phyloP scores from a whole-genome alignment of 2,797 vertebrate species.

The Morus bassanus region DNA sequence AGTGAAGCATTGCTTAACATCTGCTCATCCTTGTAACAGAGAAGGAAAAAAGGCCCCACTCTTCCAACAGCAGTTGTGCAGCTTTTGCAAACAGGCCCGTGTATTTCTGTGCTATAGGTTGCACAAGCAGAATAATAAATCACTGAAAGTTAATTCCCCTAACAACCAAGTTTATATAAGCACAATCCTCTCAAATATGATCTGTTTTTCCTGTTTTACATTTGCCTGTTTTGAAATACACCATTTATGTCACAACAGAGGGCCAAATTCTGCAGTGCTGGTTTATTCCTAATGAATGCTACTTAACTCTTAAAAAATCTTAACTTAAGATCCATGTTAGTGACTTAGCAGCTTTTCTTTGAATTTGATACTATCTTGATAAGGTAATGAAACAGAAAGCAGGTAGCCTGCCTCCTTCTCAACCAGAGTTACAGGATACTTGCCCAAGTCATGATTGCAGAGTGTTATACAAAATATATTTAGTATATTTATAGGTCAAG shows the following conservation, averaged over 20 bases:
- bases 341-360: not conserved
- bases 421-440: not conserved
- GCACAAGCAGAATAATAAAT: conserved; percentile 28
- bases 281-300: not conserved
- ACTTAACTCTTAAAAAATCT: not conserved
- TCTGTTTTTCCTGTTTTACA: not conserved
- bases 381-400: not conserved
- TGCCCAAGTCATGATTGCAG: not conserved
- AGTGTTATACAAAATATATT: not conserved
- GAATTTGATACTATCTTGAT: not conserved
- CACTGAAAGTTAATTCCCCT: not conserved
- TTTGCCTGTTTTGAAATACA: not conserved
- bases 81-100: not conserved
- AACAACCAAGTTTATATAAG: not conserved
- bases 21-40: conserved; percentile 23
- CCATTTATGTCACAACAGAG: not conserved
- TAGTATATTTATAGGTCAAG: not conserved
- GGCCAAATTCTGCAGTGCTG: not conserved
- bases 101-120: not conserved
- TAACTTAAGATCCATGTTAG: not conserved
- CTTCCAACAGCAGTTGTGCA: not conserved
- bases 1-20: not conserved
- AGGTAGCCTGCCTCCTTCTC: not conserved
- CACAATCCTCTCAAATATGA: not conserved
- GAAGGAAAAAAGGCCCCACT: not conserved